Evolutionary conservation across 2,888 invertebrate genomes (phyloP), one percentile per base, ranked within the genome.

Genomic region (Spilosoma lubricipeda): DNA sequence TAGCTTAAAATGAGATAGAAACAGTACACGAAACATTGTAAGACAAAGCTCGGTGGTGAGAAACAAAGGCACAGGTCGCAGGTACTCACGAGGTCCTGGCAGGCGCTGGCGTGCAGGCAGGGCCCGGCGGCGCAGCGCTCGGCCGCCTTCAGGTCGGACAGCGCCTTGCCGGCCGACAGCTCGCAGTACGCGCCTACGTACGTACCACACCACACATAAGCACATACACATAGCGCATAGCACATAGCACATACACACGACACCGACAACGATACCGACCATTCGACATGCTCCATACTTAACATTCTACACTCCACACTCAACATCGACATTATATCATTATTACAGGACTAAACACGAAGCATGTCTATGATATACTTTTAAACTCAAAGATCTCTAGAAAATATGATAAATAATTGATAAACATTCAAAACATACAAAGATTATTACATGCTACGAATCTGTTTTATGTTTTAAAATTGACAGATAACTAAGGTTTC

Each of bases 1-100:
- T 11, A 15, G 15, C 7, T 45, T 45, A 45, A 45, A 45, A 15
- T 2, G 4, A 15, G 45, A 15, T 3, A 15, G 15, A 45, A 15
- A 45, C 0, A 45, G 15, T 45, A 7, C 1, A 15, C 20, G 20
- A 5, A 48, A 48, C 5, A 3, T 45, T 45, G 15, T 15, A 15
- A 15, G 0, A 52, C 9, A 59, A 8, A 59, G 13, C n/a, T n/a
- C 0, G n/a, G 3, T 13, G 56, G 3, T 1, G 0, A 56, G 11
- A n/a, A 56, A 56, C 15, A 27, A n/a, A n/a, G 59, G 13, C 63
- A 30, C 56, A 23, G 18, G 23, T 69, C 13, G 42, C 9, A 15
- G 5, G 2, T 63, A 97, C 97, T 97, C 92, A 97, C 97, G 75
- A 87, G 96, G 88, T 97, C 97, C 80, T 94, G 94, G 92, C 97